Conservation (phyloP, 37 sponge, comb jelly and placozoan species). For the Dysidea cf. avara region DNA sequence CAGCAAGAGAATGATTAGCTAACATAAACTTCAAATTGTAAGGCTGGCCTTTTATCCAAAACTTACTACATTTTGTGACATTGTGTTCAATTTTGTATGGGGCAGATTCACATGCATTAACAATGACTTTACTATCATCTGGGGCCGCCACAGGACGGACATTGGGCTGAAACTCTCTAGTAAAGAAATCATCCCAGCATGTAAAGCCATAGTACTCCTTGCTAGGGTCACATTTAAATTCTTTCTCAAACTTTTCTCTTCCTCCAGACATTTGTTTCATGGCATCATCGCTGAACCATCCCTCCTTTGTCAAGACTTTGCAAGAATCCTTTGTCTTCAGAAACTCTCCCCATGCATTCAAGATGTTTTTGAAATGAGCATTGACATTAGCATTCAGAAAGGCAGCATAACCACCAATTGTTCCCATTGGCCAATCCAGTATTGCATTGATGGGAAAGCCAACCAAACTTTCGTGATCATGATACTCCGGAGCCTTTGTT, state of each 20-base stretch:
- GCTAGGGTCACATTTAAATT: constrained; percentile 24
- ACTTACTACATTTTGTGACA: too few relatives aligned
- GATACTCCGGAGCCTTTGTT: constrained; percentile 33
- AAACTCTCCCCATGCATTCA: constrained; percentile 32
- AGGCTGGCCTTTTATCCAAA: too few relatives aligned
- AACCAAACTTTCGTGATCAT: constrained; percentile 7
- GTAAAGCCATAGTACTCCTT: constrained; percentile 28
- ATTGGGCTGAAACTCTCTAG: constrained; percentile 23
- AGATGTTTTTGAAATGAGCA: constrained; percentile 30
- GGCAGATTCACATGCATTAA: constrained; percentile 45
- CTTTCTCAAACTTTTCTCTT: constrained; percentile 3
- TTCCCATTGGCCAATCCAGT: constrained; percentile 40
- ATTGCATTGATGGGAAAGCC: constrained; percentile 61
- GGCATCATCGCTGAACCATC: constrained; percentile 38
- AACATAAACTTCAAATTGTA: constrained; percentile 5
- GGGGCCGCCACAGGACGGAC: constrained; percentile 41
- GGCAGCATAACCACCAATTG: constrained; percentile 37
- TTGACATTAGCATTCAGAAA: constrained; percentile 35
- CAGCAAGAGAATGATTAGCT: constrained; percentile 17
- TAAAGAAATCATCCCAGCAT: constrained; percentile 55
- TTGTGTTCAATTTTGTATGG: constrained; percentile 21
- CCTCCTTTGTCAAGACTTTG: constrained; percentile 21
- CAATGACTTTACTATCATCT: constrained; percentile 25
- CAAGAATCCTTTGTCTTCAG: constrained; percentile 25
- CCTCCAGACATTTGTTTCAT: constrained; percentile 10